Base-by-base conservation (phyloP, 2,888 invertebrate genomes). In the Thymelicus acteon region DNA sequence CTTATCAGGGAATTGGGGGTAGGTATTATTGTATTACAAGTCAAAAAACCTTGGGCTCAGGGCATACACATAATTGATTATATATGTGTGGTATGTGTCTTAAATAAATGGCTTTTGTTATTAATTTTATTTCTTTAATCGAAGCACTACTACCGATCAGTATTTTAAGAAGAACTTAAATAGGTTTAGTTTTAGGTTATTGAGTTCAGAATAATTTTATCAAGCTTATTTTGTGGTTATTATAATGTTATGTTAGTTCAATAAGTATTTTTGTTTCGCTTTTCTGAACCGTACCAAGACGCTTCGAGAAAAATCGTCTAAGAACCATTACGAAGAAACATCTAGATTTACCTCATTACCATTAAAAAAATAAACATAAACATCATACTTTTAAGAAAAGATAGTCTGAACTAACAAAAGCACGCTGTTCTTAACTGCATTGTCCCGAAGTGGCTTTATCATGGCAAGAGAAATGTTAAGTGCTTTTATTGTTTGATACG, bases 381-480 rank as follows among this genome's bases (percentile, higher is more conserved):
- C 10, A 24, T 57, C 57, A 57, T 57, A 57, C 31, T 57, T 57
- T 31, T 31, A 70, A 70, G 60, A 60, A 70, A 70, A 64, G 70
- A 70, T 60, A 60, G 64, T 49, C 49, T 31, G 15, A 58, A 52
- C 24, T 48, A 12, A 64, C 70, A 70, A 70, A 64, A 70, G 70
- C 48, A 60, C 54, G 60, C 60, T 64, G 70, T 70, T 70, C 40
- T 60, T 70, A 58, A 60, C 64, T 40, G 49, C 58, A 70, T 70
- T 70, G 70, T 70, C 60, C 60, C 37, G 24, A 39, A 64, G 60
- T 60, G 70, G 60, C 70, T 70, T 70, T 70, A 70, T 70, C 70
- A 70, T 57, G 60, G 70, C 52, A 71, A 71, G 70, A 71, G 60
- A 40, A 67, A 71, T 65, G 70, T 71, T 65, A 71, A 71, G 70